Conservation (phyloP, 2,888 invertebrate species). For the Lepeophtheirus nordmannii region DNA sequence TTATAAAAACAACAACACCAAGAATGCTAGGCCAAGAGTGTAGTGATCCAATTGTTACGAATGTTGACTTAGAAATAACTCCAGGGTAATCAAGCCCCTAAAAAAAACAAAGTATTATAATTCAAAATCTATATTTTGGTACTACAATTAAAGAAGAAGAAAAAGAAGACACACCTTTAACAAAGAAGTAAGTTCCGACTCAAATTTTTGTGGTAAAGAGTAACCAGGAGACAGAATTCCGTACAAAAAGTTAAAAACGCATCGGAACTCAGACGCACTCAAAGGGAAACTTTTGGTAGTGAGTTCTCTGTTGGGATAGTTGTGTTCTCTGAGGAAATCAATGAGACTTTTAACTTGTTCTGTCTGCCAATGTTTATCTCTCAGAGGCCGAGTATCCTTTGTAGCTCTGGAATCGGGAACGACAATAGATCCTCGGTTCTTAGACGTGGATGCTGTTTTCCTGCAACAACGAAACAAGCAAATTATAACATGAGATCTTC, state of each 20-base stretch:
- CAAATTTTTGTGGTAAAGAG: neutral
- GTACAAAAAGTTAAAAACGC: neutral
- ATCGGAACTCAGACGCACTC: neutral
- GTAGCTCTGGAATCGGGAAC: neutral
- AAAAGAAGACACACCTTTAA: neutral
- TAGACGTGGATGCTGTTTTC: too few relatives aligned
- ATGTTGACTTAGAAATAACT: neutral
- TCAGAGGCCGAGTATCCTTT: neutral
- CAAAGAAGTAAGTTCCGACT: neutral
- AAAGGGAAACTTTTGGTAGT: neutral
- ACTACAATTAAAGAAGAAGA: too few relatives aligned
- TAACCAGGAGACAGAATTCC: conserved; percentile 1
- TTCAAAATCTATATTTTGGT: too few relatives aligned
- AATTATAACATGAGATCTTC: too few relatives aligned
- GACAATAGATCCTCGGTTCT: too few relatives aligned
- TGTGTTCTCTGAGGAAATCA: conserved; percentile 1
- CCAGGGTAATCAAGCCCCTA: conserved; percentile 4
- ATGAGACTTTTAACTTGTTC: neutral
- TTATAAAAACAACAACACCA: neutral
- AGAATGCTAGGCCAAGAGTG: conserved; percentile 19
- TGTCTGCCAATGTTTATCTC: conserved; percentile 5
- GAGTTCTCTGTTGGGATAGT: conserved; percentile 2
- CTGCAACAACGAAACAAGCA: too few relatives aligned
- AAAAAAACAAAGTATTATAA: too few relatives aligned
- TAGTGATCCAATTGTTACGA: conserved; percentile 5